These are phyloP conservation scores for Sciurus carolinensis DNA, from an alignment of 2,797 vertebrate species.

Conservation along the genomic window DNA sequence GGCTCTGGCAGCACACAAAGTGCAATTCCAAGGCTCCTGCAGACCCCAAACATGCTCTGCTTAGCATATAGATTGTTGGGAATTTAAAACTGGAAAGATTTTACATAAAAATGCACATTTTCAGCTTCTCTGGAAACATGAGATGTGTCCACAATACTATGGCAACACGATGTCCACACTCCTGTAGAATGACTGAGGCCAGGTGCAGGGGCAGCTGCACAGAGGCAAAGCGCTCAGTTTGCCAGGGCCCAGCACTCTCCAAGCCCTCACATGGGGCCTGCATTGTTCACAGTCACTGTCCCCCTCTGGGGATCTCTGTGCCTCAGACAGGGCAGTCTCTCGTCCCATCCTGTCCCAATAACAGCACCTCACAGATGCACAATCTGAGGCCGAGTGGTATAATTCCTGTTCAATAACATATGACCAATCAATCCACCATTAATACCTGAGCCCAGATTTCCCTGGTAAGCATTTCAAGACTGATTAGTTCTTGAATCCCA, in stretches of 20 bases:
- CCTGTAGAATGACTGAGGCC: not conserved
- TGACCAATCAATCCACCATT: not conserved
- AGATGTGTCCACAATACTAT: not conserved
- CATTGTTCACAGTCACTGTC: not conserved
- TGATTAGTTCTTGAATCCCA: not conserved
- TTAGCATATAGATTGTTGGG: not conserved
- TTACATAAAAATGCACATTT: not conserved
- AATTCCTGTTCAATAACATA: not conserved
- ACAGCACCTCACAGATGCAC: not conserved
- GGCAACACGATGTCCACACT: not conserved
- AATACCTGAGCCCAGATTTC: not conserved
- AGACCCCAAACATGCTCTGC: not conserved
- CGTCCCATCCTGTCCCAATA: not conserved
- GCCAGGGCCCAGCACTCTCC: not conserved
- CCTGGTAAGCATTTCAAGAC: not conserved
- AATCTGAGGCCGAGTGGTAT: not conserved
- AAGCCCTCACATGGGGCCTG: not conserved
- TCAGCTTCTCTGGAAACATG: not conserved
- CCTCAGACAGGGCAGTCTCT: not conserved
- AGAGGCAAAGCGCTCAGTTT: not conserved
- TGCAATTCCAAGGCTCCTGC: not conserved
- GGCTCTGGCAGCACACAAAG: not conserved
- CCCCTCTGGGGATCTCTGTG: not conserved
- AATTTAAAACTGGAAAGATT: not conserved
- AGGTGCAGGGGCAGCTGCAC: not conserved